phyloP scores from a whole-genome alignment of 2,888 invertebrate species.

The Heterodera filipjevi region DNA sequence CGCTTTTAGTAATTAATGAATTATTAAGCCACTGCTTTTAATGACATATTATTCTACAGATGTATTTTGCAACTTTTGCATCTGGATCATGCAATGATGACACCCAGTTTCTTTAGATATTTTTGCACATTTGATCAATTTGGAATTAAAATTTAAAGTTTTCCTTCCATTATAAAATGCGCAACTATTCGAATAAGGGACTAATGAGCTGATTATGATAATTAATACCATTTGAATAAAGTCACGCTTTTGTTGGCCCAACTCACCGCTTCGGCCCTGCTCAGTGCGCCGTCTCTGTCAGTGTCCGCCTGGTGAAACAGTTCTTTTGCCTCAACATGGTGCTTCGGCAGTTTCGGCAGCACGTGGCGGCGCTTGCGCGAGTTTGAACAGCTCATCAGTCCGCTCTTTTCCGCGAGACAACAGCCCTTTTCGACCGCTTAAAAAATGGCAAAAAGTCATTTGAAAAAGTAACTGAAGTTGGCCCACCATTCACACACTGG shows the following conservation, averaged over 20 bases:
- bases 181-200: neutral
- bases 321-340: neutral
- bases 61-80: no score
- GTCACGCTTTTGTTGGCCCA: neutral
- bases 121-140: no score
- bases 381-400: neutral
- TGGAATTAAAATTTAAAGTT: no score
- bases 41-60: no score
- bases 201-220: no score
- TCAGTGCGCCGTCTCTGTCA: constrained; percentile 13
- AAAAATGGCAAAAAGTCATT: no score
- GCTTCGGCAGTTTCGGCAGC: constrained; percentile 2
- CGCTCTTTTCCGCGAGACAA: constrained; percentile 18
- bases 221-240: neutral
- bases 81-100: no score
- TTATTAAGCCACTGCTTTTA: no score
- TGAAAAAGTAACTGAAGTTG: no score
- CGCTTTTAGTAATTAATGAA: no score
- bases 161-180: neutral
- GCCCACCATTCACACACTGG: constrained; percentile 6
- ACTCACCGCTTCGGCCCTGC: constrained; percentile 3
- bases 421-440: neutral
- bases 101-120: no score
- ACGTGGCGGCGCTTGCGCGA: constrained; percentile 12
- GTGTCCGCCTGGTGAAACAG: constrained; percentile 1